phyloP scores from a whole-genome alignment of 2,888 invertebrate species.

The Drosophila pegasa region DNA sequence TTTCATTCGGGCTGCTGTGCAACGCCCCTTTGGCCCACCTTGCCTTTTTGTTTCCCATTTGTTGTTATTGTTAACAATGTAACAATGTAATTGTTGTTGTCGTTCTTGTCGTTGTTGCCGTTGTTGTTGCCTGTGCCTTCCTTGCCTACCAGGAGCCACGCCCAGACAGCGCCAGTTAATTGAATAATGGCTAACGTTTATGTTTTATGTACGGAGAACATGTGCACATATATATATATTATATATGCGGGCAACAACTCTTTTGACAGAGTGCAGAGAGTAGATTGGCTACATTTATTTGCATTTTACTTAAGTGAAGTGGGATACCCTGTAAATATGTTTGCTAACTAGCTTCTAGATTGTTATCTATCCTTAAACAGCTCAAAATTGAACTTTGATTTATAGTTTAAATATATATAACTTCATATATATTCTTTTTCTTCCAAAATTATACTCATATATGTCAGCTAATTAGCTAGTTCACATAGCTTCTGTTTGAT shows the following conservation, averaged over 20 bases:
- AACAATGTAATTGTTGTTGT: slow-evolving; percentile 72
- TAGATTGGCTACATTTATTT: neutral
- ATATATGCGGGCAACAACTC: neutral
- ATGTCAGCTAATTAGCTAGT: too few species aligned
- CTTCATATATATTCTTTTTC: too few species aligned
- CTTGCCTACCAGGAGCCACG: slow-evolving; percentile 32
- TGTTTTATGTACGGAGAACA: slow-evolving; percentile 61
- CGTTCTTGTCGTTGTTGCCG: slow-evolving; percentile 56
- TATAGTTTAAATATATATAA: too few species aligned
- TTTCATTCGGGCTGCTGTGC: slow-evolving; percentile 5
- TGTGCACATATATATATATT: neutral
- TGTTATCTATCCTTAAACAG: neutral
- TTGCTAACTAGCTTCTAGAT: neutral
- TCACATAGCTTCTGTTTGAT: too few species aligned
- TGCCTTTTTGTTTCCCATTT: slow-evolving; percentile 41
- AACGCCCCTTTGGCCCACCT: neutral
- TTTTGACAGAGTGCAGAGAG: neutral
- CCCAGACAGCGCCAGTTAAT: slow-evolving; percentile 64
- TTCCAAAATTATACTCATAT: too few species aligned
- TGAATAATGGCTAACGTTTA: slow-evolving; percentile 73
- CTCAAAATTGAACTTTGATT: too few species aligned
- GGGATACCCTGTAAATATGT: neutral
- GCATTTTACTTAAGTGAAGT: neutral
- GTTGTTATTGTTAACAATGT: slow-evolving; percentile 50
- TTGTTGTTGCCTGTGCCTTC: slow-evolving; percentile 37